A percentile compares a stretch with the other conserved stretches of the same genome.
Conservation (phyloP, 2,113 vertebrate species). For the Sapayoa aenigma region DNA sequence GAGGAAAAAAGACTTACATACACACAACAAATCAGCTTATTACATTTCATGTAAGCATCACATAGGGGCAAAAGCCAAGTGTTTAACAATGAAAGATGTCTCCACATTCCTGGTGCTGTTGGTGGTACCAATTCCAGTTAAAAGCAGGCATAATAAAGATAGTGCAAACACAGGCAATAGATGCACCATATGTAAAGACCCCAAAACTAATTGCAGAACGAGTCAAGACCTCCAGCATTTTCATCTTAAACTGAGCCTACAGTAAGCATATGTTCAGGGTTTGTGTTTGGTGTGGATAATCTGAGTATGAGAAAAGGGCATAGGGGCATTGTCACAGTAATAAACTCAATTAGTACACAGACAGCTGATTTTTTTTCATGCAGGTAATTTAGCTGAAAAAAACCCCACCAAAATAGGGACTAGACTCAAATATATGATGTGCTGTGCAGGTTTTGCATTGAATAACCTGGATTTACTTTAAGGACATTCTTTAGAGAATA, state of each 20-base stretch:
- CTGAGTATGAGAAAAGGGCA: background rate
- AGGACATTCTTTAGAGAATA: background rate
- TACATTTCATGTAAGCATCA: background rate
- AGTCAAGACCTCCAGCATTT: background rate
- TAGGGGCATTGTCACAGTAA: background rate
- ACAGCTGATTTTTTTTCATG: background rate
- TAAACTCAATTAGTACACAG: background rate
- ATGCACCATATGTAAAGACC: background rate
- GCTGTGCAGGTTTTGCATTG: background rate
- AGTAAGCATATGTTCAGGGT: background rate
- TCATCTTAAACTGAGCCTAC: background rate
- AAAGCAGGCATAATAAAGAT: background rate
- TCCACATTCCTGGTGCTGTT: background rate
- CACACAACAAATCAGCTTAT: background rate
- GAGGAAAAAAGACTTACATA: background rate
- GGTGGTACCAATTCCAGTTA: background rate
- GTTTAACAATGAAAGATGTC: background rate
- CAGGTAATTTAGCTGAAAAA: background rate
- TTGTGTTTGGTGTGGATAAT: background rate
- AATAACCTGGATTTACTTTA: constrained; percentile 11
- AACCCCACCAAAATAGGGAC: background rate
- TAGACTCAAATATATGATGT: background rate
- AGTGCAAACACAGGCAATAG: background rate
- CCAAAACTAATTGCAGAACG: background rate
- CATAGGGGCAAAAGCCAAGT: background rate